Conservation (phyloP, 1,140 invertebrate genomes). For the Planococcus citri region DNA sequence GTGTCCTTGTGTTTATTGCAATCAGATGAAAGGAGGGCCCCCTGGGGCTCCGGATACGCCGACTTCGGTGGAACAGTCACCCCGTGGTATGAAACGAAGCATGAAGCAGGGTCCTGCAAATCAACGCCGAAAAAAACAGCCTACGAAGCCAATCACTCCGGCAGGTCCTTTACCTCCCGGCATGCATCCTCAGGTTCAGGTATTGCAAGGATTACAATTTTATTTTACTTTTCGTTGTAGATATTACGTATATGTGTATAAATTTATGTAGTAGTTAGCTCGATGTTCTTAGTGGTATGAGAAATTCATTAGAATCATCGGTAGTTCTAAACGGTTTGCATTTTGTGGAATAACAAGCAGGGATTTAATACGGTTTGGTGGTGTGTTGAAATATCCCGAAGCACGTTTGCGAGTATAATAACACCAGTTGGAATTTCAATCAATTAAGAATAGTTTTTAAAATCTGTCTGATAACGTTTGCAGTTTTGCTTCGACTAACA, state of each 20-base stretch:
- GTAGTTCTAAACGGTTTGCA: neutral
- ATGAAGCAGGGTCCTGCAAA: slow-evolving; percentile 27
- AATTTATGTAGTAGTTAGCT: neutral
- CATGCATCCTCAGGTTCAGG: slow-evolving; percentile 28
- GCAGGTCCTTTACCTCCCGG: slow-evolving; percentile 26
- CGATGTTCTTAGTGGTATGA: neutral
- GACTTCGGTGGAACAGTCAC: slow-evolving; percentile 30
- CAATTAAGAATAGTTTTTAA: neutral
- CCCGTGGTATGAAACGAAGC: slow-evolving; percentile 31
- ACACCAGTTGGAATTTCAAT: too few species aligned
- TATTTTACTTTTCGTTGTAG: slow-evolving; percentile 4
- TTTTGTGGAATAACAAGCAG: too few species aligned
- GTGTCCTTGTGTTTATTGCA: slow-evolving; percentile 34
- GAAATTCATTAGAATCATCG: neutral
- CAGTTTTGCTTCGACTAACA: neutral
- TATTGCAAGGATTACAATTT: slow-evolving; percentile 16
- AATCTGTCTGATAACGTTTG: neutral
- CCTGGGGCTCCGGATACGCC: slow-evolving; percentile 37
- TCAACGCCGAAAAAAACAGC: slow-evolving; percentile 29
- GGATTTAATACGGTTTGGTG: too few species aligned
- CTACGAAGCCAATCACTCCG: slow-evolving; percentile 27
- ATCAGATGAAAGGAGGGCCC: slow-evolving; percentile 39
- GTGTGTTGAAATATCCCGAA: too few species aligned
- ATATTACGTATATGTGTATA: neutral
- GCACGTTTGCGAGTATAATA: too few species aligned